Conservation (phyloP, 92 coral and sea anemone genomes). For the Chrysogorgia sp. region DNA sequence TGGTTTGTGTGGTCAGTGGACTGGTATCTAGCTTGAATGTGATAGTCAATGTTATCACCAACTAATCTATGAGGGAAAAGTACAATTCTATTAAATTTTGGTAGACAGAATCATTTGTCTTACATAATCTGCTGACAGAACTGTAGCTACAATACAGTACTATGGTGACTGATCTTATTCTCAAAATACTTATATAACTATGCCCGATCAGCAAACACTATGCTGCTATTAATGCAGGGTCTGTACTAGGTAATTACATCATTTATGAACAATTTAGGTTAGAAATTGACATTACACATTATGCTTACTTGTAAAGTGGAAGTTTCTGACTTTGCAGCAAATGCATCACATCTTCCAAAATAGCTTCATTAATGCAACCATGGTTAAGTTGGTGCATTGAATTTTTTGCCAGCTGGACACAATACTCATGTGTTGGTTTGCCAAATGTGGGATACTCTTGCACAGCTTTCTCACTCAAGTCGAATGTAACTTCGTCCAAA, state of each 20-base stretch:
- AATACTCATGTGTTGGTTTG: slow-evolving; percentile 29
- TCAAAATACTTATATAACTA: neutral
- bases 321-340: slow-evolving; percentile 19
- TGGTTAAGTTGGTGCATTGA: slow-evolving; percentile 31
- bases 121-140: slow-evolving; percentile 16
- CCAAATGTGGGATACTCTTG: slow-evolving; percentile 2
- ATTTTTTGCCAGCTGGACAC: slow-evolving; percentile 20
- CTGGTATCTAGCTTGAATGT: no score
- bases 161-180: slow-evolving; percentile 5
- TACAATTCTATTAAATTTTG: neutral
- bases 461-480: slow-evolving; percentile 23
- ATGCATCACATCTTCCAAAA: slow-evolving; percentile 28
- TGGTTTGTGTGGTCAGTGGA: no score
- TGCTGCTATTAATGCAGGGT: no score
- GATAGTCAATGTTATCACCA: no score
- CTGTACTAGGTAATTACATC: no score
- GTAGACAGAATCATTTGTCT: slow-evolving; percentile 9
- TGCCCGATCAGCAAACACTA: no score
- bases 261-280: no score
- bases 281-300: neutral
- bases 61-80: neutral
- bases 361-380: slow-evolving; percentile 11
- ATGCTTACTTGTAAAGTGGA: slow-evolving; percentile 22
- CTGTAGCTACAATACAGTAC: slow-evolving; percentile 5
- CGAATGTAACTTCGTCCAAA: slow-evolving; percentile 14